Base-by-base conservation (phyloP, 2,797 vertebrate species). In the Iguana delicatissima region DNA sequence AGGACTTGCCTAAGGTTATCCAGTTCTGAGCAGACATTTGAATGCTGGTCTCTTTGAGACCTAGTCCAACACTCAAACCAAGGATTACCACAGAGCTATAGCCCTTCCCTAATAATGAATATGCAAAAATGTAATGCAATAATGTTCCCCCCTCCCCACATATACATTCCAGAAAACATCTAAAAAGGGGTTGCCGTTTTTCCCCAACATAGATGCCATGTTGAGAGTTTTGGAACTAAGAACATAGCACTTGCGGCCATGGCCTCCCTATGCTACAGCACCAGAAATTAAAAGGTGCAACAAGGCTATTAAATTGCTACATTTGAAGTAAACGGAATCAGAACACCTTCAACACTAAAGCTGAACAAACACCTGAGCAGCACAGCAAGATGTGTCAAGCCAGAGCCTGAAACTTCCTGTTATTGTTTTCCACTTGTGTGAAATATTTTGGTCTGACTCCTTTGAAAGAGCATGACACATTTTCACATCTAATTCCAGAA, bases 401-500 rank as follows among this genome's bases (percentile, higher is more conserved):
- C 38, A 64, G 4, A 69, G 46, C 83, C 18, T 59, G 2, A 50
- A 59, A 2, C 1, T 84, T 55, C 1, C 32, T 29, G 35, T 14
- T 80, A 42, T 50, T 92, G 59, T 29, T 91, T 94, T 91, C 50
- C 18, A 84, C 0, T 6, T 89, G 86, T 35, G 2, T 72, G 86
- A 4, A 92, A 86, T 86, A 29, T 2, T 46, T 16, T 8, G 1
- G 38, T 18, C 69, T 0, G 1, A 42, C 24, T 22, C 0, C 83
- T 95, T 85, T 92, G 80, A 86, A 89, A 42, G 83, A 79, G 50
- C 42, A 10, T 91, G 59, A 9, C 29, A 84, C 0, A 57, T 77
- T 92, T 89, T 69, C 73, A 32, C 50, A 22, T 83, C 73, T 90
- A n/a, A 79, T 77, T 92, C 38, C 80, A 79, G 52, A 88, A 12